Base-by-base conservation (phyloP, 2,888 invertebrate species). In the Eupithecia pulchellata region DNA sequence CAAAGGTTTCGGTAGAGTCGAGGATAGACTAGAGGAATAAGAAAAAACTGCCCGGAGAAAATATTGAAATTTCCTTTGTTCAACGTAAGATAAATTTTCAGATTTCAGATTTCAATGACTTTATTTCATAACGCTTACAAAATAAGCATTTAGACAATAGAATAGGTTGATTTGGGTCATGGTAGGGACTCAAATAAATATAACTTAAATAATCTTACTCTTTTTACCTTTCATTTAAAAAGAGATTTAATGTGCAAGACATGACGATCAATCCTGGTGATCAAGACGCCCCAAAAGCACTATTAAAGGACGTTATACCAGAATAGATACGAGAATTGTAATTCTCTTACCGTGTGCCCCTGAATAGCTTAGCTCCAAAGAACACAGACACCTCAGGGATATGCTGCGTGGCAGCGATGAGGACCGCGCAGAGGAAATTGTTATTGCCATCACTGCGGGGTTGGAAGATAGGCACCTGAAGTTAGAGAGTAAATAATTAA, bases 331-430 rank as follows among this genome's bases (percentile, higher is more conserved):
- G 1, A 57, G 17, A 3, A 58, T 9, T 14, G n/a, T n/a, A 42
- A 42, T 6, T 0, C 4, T 34, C 34, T 34, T 72, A 93, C 93
- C 93, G 87, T 86, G 99, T 99, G 0, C 99, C 99, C 68, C 99
- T 96, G 84, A 98, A 96, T 6, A 99, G 94, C 83, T 97, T 97
- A 79, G 97, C 97, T 67, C 98, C 97, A 86, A 99, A 99, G 90
- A 97, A 98, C 17, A 99, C 96, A 58, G 98, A 97, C 8, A 99
- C 99, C 94, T 99, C 99, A 0, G 99, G 98, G 76, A 99, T 98
- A 72, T 96, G 95, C 84, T 97, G 97, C 77, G 97, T 97, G 14
- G 98, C 98, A 0, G 99, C 99, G 25, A 99, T 96, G 39, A 99
- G 95, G 8, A 99, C 89, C 0, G 99, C 97, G 0, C 97, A 96